Evolutionary conservation across 2,113 vertebrate species (phyloP), one percentile per base, ranked within the genome.

Genomic region (Willisornis vidua): DNA sequence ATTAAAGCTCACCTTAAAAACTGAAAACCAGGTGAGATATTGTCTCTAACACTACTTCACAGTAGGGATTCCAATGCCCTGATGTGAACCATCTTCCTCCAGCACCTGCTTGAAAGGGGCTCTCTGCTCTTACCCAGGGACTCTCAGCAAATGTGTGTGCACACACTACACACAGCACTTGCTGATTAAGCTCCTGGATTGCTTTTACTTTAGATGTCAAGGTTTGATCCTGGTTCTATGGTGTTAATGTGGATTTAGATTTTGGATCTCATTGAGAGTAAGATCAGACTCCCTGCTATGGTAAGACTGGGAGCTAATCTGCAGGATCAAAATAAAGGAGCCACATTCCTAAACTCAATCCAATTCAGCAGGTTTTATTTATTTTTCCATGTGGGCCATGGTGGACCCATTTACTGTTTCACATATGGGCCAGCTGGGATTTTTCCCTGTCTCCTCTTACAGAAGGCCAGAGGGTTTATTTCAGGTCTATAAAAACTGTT

Each of bases 221-320:
- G 71, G 87, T 70, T 94, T 94, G 93, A 93, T 93, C 90, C 90
- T 88, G 92, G 91, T 96, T 89, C 95, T 89, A 81, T 78, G 90
- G 95, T 90, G 95, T 93, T 97, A 96, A 95, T 78, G 82, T 91
- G 96, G 93, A 91, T 94, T 94, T 94, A 93, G 90, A 94, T 81
- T 86, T 35, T 97, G 94, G 92, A 94, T 96, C 92, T 95, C 76
- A 81, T 19, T 52, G 92, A 94, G 88, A 96, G 68, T 65, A 92
- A 95, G 93, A 97, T 96, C 93, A 96, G 94, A 86, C 85, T 94
- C 93, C 95, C 84, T 95, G 89, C 95, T 92, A 91, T 57, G 93
- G 93, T 93, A 96, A 97, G 94, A 96, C 94, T 93, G 94, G 96
- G 93, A 97, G 95, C 94, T 97, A 97, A 97, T 96, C 95, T 90